A percentile compares a stretch with the other conserved stretches of the same genome.
phyloP scores from a whole-genome alignment of 1,140 invertebrate species.

The Arion vulgaris region DNA sequence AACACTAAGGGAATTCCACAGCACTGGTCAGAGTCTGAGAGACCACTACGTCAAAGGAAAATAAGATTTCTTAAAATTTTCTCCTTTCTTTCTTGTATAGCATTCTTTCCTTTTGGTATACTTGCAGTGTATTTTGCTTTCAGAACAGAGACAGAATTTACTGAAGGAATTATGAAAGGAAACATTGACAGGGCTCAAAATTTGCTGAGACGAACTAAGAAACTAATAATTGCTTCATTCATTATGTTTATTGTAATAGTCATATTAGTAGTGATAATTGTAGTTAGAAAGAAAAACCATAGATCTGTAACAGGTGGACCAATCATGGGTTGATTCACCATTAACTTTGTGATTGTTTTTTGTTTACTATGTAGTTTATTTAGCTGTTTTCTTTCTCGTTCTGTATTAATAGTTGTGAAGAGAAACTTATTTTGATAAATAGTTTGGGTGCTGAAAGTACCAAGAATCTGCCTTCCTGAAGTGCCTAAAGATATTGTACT shows the following conservation, averaged over 20 bases:
- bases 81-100: slow-evolving; percentile 43
- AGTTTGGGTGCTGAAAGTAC: too few relatives aligned
- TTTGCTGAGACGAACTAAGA: slow-evolving; percentile 48
- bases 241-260: slow-evolving; percentile 45
- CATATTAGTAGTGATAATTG: slow-evolving; percentile 46
- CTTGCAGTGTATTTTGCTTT: slow-evolving; percentile 53
- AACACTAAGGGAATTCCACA: slow-evolving; percentile 42
- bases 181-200: slow-evolving; percentile 57
- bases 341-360: neutral
- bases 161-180: slow-evolving; percentile 53
- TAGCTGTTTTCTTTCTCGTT: too few relatives aligned
- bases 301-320: neutral
- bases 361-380: too few relatives aligned
- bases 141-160: slow-evolving; percentile 54
- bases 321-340: neutral
- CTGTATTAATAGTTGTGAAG: too few relatives aligned
- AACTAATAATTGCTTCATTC: slow-evolving; percentile 54
- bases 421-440: too few relatives aligned
- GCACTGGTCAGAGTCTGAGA: slow-evolving; percentile 15
- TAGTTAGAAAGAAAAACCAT: slow-evolving; percentile 36
- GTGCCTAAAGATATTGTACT: too few relatives aligned
- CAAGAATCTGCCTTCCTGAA: too few relatives aligned
- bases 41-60: slow-evolving; percentile 47
- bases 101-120: slow-evolving; percentile 61
- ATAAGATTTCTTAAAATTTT: slow-evolving; percentile 51